phyloP scores from a whole-genome alignment of 2,797 vertebrate genomes.

The Xiphophorus birchmanni region DNA sequence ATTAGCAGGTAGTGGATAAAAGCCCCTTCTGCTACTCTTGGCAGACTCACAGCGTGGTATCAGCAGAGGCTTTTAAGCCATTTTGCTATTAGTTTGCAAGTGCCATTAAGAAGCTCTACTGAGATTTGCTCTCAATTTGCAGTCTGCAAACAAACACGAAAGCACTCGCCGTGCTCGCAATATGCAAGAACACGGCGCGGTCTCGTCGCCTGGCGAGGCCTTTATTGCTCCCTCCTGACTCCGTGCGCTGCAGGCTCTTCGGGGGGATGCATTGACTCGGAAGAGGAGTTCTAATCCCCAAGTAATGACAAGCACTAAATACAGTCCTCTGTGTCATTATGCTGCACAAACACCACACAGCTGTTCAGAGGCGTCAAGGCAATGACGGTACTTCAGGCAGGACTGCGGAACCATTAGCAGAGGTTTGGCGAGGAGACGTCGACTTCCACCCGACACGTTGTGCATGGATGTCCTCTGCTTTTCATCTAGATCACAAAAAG shows the following conservation, averaged over 20 bases:
- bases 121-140: constrained; percentile 62
- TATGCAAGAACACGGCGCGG: constrained; percentile 43
- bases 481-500: constrained; percentile 37
- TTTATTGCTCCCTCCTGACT: constrained; percentile 55
- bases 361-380: constrained; percentile 54
- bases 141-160: constrained; percentile 57
- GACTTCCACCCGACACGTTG: constrained; percentile 17
- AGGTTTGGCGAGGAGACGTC: constrained; percentile 31
- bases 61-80: constrained; percentile 61
- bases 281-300: constrained; percentile 64
- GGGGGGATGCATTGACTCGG: constrained; percentile 62
- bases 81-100: constrained; percentile 68
- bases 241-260: constrained; percentile 54
- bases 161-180: constrained; percentile 46
- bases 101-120: constrained; percentile 64
- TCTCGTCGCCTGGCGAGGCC: constrained; percentile 45
- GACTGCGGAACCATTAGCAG: constrained; percentile 29
- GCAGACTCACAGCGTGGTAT: constrained; percentile 44
- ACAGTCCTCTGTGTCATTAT: constrained; percentile 42
- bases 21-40: constrained; percentile 24
- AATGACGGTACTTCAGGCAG: constrained; percentile 34
- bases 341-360: constrained; percentile 55
- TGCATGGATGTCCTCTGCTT: constrained; percentile 40
- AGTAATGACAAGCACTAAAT: constrained; percentile 60
- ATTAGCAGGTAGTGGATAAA: constrained; percentile 37